Conservation (phyloP, 1,140 invertebrate genomes). For the Dryas iulia region DNA sequence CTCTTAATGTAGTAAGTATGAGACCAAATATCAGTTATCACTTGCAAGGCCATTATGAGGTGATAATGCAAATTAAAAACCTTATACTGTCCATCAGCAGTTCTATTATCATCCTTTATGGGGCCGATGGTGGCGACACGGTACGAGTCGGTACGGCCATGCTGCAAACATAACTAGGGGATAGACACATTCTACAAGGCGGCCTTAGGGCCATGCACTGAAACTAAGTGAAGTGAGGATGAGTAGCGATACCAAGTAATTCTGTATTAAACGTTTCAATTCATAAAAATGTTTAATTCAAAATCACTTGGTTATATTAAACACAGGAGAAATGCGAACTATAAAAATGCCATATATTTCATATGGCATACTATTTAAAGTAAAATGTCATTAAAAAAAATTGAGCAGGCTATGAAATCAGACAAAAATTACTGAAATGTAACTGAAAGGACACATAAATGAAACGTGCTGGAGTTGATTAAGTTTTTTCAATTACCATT, state of each 20-base stretch:
- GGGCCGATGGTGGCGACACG: conserved; percentile 93
- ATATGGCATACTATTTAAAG: neutral
- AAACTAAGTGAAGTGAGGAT: conserved; percentile 50
- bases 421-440: neutral
- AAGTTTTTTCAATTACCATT: conserved; percentile 20
- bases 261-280: neutral
- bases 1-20: neutral
- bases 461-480: neutral
- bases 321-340: neutral
- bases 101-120: conserved; percentile 95
- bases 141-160: conserved; percentile 96
- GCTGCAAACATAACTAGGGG: conserved; percentile 86
- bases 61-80: conserved; percentile 82
- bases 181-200: conserved; percentile 77
- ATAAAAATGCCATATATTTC: neutral
- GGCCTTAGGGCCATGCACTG: conserved; percentile 70
- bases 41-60: conserved; percentile 52
- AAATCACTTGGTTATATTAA: conserved; percentile 16
- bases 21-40: conserved; percentile 43
- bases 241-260: conserved; percentile 32
- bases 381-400: conserved; percentile 3
- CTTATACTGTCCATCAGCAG: conserved; percentile 95
- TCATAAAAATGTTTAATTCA: neutral
- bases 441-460: conserved; percentile 21
- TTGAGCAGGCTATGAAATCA: conserved; percentile 29